Conservation (phyloP, 2,888 invertebrate species). For the Conomelus anceps region DNA sequence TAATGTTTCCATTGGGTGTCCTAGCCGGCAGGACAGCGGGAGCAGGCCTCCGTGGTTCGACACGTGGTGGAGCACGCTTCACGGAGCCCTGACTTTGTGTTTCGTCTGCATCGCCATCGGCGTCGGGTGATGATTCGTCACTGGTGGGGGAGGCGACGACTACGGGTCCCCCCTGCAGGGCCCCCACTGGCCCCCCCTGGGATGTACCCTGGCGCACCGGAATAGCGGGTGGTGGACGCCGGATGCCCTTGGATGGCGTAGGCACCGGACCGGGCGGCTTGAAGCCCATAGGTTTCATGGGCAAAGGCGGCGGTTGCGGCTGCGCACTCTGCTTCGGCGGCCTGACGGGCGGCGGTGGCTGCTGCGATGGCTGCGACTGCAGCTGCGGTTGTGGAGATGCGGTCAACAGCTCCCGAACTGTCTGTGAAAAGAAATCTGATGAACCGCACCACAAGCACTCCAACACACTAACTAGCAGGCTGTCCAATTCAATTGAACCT, state of each 20-base stretch:
- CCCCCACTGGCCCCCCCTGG: too few species aligned
- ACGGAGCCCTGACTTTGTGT: constrained; percentile 22
- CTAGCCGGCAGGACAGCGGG: not conserved
- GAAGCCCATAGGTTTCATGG: constrained; percentile 36
- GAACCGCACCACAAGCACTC: not conserved
- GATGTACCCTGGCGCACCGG: constrained; percentile 29
- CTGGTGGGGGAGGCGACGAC: constrained; percentile 38
- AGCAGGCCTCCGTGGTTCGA: constrained; percentile 16
- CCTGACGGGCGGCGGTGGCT: constrained; percentile 28
- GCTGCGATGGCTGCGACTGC: constrained; percentile 28
- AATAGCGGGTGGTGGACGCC: constrained; percentile 32
- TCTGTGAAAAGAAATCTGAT: constrained; percentile 45
- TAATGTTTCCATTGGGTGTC: not conserved
- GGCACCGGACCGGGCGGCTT: constrained; percentile 28
- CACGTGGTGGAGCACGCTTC: constrained; percentile 24
- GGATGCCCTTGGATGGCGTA: constrained; percentile 30
- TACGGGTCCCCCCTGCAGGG: constrained; percentile 31
- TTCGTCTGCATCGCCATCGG: constrained; percentile 24
- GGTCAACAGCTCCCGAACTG: constrained; percentile 49
- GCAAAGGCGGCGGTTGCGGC: constrained; percentile 36
- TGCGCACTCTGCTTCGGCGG: constrained; percentile 29
- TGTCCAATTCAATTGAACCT: too few species aligned
- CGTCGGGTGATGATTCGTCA: constrained; percentile 35
- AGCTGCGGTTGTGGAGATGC: constrained; percentile 27
- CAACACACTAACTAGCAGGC: not conserved